Conservation (phyloP, 2,797 vertebrate genomes). For the Malacoctenus gilli region DNA sequence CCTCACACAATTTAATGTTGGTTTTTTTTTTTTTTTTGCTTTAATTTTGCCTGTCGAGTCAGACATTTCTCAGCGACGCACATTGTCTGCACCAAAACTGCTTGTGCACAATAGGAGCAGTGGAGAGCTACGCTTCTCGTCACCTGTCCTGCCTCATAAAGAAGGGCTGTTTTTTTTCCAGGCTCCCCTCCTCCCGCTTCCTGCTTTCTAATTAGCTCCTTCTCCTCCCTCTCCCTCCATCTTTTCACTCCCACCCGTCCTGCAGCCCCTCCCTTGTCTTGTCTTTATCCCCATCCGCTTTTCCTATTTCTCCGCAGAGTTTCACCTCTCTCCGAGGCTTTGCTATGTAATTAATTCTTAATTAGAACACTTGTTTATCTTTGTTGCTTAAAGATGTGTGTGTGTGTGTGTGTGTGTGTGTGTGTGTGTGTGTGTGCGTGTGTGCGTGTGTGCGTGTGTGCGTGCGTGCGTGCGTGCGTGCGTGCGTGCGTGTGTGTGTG, state of each 20-base stretch:
- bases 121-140: background rate
- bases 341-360: constrained; percentile 76
- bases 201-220: background rate
- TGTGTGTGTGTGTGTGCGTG: constrained; percentile 2
- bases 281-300: constrained; percentile 15
- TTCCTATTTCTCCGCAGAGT: constrained; percentile 44
- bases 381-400: constrained; percentile 71
- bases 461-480: too few species aligned
- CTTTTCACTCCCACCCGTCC: constrained; percentile 1
- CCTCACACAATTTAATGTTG: background rate
- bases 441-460: too few species aligned
- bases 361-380: constrained; percentile 79
- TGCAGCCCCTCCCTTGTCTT: background rate
- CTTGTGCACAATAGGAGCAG: too few species aligned
- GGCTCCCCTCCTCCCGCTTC: background rate
- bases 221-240: background rate
- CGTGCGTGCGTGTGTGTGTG: too few species aligned
- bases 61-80: background rate
- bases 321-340: constrained; percentile 54
- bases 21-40: background rate
- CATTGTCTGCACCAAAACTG: background rate
- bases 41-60: background rate
- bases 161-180: too few species aligned
- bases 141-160: background rate
- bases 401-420: constrained; percentile 12